Evolutionary conservation across 2,888 invertebrate genomes (phyloP), one percentile per base, ranked within the genome.

Genomic region (Drosophila atroscutellata): DNA sequence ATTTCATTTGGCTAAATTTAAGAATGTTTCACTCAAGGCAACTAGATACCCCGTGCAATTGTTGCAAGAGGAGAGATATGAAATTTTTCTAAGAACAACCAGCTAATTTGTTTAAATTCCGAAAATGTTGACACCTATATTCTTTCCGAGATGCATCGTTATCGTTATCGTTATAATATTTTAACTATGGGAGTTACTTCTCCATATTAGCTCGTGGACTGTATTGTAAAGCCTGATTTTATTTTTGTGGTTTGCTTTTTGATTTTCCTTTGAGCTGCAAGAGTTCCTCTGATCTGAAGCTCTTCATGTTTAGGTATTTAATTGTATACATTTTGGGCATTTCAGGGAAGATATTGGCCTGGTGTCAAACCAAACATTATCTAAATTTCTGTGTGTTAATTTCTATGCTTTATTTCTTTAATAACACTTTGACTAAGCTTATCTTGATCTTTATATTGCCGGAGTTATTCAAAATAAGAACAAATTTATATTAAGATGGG

Each of bases 1-100:
- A 89, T 55, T 57, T 57, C 45, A 47, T 39, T 58, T 62, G 7
- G 6, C 36, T 13, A 18, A 18, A 28, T 28, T 28, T 32, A 52
- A 26, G 24, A 47, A 34, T 36, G 39, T 60, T 47, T 32, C 3
- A 37, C 20, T 13, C 11, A 3, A 51, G 30, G 15, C 50, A n/a
- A 36, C 1, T 26, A 32, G 18, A 69, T 69, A 69, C 32, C 30
- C 30, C n/a, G 34, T 36, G 28, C 11, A 20, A 28, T 13, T 39
- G 0, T 20, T 30, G 13, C 9, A n/a, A 39, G 28, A 26, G 15
- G 13, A 39, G 15, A 8, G 7, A 50, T 6, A 0, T 20, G 5
- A 2, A 20, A 11, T 42, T 2, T 42, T 36, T 5, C 15, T 15
- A 1, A 42, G 20, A 42, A 1, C 39, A 20, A 42, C 4, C n/a